phyloP scores from a whole-genome alignment of 1,140 invertebrate genomes.

The Hyles vespertilio region DNA sequence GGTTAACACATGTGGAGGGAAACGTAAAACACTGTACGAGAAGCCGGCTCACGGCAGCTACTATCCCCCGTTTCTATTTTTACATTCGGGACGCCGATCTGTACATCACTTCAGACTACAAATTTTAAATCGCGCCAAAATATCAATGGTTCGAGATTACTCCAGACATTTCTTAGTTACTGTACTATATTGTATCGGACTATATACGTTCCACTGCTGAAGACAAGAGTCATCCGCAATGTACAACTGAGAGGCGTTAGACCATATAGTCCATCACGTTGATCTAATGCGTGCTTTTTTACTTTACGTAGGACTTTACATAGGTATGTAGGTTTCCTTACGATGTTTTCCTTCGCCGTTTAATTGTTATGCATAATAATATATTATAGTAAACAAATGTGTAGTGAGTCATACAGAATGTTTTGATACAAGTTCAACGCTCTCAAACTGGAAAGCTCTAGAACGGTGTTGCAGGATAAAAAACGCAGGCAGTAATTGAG shows the following conservation, averaged over 20 bases:
- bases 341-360: too few species aligned
- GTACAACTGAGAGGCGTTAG: too few species aligned
- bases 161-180: too few species aligned
- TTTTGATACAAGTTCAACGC: background rate
- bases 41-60: conserved; percentile 45
- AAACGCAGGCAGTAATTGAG: conserved; percentile 1
- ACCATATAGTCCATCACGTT: too few species aligned
- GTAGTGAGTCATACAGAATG: background rate
- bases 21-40: conserved; percentile 34
- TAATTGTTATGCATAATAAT: too few species aligned
- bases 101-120: conserved; percentile 41
- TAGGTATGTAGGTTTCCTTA: too few species aligned
- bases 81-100: conserved; percentile 50
- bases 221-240: too few species aligned
- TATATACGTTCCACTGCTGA: too few species aligned
- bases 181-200: too few species aligned
- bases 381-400: conserved; percentile 2
- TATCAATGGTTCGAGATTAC: background rate
- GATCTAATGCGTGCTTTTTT: too few species aligned
- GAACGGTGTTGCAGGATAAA: conserved; percentile 1
- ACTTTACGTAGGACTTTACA: too few species aligned
- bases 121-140: background rate
- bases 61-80: conserved; percentile 58
- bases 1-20: conserved; percentile 14
- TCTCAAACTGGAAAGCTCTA: conserved; percentile 6